Evolutionary conservation across 2,797 vertebrate genomes (phyloP).

Genomic region (Ammospiza maritima): DNA sequence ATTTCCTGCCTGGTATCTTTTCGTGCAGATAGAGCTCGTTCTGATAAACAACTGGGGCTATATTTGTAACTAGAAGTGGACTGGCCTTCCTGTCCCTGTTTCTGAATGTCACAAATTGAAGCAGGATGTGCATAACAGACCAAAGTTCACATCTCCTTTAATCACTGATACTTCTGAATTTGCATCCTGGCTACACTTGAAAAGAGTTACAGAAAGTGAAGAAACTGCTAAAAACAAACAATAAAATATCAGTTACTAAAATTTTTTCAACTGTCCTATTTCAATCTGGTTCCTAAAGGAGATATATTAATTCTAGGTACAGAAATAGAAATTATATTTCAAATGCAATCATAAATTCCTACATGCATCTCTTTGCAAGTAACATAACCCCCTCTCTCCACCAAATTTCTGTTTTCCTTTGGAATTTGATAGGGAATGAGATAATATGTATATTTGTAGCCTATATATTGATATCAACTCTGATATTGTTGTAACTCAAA

Average conservation of each 20-base stretch:
- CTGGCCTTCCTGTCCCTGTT: constrained; percentile 78
- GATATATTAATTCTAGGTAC: not conserved
- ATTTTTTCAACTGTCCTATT: not conserved
- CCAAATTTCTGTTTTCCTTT: not conserved
- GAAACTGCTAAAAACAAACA: not conserved
- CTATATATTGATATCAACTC: not conserved
- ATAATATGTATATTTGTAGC: no score
- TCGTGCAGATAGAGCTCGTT: constrained; percentile 70
- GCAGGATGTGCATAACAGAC: constrained; percentile 56
- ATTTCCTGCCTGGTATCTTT: constrained; percentile 85
- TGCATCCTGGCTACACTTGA: not conserved
- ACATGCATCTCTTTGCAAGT: not conserved
- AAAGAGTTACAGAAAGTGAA: not conserved
- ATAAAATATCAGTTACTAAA: not conserved
- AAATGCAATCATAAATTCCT: not conserved
- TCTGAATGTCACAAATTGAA: constrained; percentile 21
- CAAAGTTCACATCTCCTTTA: constrained; percentile 36
- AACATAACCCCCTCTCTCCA: fast-evolving
- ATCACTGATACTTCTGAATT: not conserved
- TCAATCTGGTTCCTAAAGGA: not conserved
- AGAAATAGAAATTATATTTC: not conserved
- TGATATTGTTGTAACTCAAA: not conserved
- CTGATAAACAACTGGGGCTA: constrained; percentile 76
- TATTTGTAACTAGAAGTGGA: constrained; percentile 76
- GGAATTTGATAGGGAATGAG: not conserved